Evolutionary conservation across 2,888 invertebrate species (phyloP).

Genomic region (Platynereis dumerilii): DNA sequence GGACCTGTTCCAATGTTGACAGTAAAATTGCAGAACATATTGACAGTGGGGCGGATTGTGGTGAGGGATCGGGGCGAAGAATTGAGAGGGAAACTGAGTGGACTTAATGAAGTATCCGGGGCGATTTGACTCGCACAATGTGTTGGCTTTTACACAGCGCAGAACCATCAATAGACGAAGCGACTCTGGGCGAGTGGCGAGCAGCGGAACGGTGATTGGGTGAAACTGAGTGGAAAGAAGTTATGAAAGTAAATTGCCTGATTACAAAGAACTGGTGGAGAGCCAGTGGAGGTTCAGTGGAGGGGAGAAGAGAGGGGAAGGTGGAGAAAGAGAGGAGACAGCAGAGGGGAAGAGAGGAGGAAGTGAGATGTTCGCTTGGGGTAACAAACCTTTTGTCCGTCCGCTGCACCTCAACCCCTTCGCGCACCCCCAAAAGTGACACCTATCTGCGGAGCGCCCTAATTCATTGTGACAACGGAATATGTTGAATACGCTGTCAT

Average conservation of each 20-base stretch:
- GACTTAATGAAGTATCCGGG: constrained; percentile 18
- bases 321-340: constrained; percentile 9
- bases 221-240: constrained; percentile 19
- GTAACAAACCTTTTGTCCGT: no score
- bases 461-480: no score
- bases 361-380: neutral
- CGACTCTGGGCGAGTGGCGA: no score
- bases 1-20: no score
- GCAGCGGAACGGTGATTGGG: constrained; percentile 12
- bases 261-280: constrained; percentile 9
- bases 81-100: neutral
- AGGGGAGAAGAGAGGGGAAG: constrained; percentile 13
- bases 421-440: no score
- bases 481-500: no score
- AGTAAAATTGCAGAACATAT: no score
- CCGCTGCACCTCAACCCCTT: no score
- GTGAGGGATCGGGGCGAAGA: no score
- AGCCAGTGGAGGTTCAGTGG: neutral
- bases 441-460: no score
- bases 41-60: no score
- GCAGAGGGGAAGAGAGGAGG: neutral
- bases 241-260: constrained; percentile 22
- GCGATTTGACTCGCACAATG: constrained; percentile 20
- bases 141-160: neutral
- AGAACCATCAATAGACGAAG: no score